Evolutionary conservation across 2,113 vertebrate genomes (phyloP).

Genomic region (Plecturocebus donacophilus): DNA sequence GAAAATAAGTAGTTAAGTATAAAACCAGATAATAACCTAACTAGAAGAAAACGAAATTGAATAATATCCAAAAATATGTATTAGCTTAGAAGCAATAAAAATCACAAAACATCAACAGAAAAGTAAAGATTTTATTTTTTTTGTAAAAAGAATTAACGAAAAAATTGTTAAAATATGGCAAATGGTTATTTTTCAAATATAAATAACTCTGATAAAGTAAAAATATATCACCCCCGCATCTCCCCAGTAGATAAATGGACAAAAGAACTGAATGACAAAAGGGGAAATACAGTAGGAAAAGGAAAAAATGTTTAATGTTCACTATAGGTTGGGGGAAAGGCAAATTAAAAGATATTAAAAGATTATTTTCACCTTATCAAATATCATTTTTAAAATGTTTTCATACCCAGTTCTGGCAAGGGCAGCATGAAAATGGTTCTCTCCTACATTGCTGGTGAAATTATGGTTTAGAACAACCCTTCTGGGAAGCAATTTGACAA

Average conservation of each 20-base stretch:
- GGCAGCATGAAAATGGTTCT: neutral
- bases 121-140: neutral
- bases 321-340: neutral
- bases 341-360: constrained; percentile 5
- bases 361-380: constrained; percentile 15
- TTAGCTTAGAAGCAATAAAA: neutral
- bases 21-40: neutral
- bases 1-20: constrained; percentile 24
- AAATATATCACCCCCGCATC: neutral
- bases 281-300: neutral
- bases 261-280: constrained; percentile 1
- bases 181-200: constrained; percentile 16
- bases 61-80: constrained; percentile 18
- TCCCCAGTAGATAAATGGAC: neutral
- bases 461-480: neutral
- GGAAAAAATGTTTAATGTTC: neutral
- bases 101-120: neutral
- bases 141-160: neutral
- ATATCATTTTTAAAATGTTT: neutral
- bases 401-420: neutral
- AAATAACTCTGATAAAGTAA: neutral
- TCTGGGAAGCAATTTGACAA: neutral
- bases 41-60: neutral
- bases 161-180: constrained; percentile 14
- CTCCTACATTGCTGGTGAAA: neutral